These are phyloP conservation scores for Vulpes ferrilata DNA, from an alignment of 2,113 vertebrate species.

Conservation along the genomic window DNA sequence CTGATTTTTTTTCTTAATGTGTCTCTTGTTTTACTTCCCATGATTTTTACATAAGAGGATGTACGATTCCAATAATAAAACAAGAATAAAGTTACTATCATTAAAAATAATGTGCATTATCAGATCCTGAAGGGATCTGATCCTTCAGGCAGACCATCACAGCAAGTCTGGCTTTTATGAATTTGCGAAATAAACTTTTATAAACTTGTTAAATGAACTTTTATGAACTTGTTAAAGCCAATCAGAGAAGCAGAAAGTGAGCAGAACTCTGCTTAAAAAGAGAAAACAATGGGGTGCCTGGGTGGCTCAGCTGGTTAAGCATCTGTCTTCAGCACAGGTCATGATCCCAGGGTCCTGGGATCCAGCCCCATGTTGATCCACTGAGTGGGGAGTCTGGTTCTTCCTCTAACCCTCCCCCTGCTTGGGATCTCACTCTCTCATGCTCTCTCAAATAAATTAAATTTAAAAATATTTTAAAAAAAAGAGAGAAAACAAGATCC, in stretches of 20 bases:
- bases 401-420: too few species aligned
- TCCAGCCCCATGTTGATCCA: too few species aligned
- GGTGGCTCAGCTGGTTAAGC: too few species aligned
- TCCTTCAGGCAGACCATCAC: background rate
- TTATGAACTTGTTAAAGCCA: background rate
- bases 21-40: background rate
- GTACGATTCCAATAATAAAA: conserved; percentile 36
- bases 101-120: conserved; percentile 29
- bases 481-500: background rate
- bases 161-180: background rate
- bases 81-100: background rate
- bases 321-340: too few species aligned
- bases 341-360: too few species aligned
- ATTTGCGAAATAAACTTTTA: conserved; percentile 5
- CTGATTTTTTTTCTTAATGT: background rate
- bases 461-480: too few species aligned
- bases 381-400: too few species aligned
- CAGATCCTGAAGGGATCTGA: background rate
- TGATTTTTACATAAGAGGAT: background rate
- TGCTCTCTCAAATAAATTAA: background rate
- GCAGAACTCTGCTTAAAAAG: background rate
- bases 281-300: background rate
- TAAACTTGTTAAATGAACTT: background rate
- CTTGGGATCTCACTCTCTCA: too few species aligned
- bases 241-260: background rate